Base-by-base conservation (phyloP, 1,140 invertebrate species). In the Goniozus legneri region DNA sequence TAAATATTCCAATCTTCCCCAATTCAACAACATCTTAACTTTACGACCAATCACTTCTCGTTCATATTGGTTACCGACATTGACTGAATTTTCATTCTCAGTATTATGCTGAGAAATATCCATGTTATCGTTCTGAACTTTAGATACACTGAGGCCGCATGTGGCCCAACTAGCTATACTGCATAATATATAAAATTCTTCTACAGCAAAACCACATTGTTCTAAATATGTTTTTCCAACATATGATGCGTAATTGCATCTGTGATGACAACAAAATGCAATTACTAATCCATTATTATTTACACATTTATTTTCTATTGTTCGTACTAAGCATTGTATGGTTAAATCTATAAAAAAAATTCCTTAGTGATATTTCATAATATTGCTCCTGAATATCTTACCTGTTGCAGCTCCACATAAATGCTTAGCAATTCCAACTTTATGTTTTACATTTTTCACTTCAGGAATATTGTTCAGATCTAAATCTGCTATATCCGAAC, bases 231-330 rank as follows among this genome's bases (percentile, higher is more conserved):
- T 36, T 58, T 83, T 82, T 2, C 87, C 91, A 21, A 84, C 79
- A 67, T 88, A 92, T 0, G 80, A 67, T 18, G 67, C 66, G 79
- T 84, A 91, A 22, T 82, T 73, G 64, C 89, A 92, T 38, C 83
- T 80, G 72, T 95, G 91, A 75, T 94, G 91, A 71, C 92, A 95
- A 67, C 92, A 94, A 12, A 91, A 82, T 2, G 91, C 89, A 64
- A 94, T 80, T 10, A 88, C 63, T 12, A 87, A 56, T 3, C 89
- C 91, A 35, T 67, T 55, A 2, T 82, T 72, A 36, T 69, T 71
- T 13, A 61, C 50, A 2, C 58, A 52, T 2, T 62, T 45, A 10
- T 69, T 55, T 36, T 67, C 58, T 50, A 61, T 78, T 60, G 52
- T 56, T 41, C 71, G 65, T 24, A 73, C 64, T 32, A 89, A 52